These are phyloP conservation scores for Melanogrammus aeglefinus DNA, from an alignment of 2,797 vertebrate species.

Conservation along the genomic window DNA sequence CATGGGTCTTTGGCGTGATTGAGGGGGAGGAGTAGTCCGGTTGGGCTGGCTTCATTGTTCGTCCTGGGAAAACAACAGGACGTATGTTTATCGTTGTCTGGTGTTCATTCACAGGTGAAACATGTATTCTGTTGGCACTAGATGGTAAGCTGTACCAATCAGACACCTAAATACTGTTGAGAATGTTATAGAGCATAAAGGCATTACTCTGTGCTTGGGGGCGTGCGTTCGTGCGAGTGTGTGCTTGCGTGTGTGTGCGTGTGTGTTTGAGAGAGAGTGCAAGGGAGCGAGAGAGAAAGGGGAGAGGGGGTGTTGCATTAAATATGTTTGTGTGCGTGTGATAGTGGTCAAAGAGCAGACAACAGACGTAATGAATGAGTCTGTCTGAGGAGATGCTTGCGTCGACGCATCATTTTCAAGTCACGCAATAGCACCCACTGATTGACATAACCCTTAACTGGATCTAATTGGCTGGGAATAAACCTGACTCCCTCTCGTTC, in stretches of 20 bases:
- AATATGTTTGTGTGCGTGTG: conserved; percentile 21
- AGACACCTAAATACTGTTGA: not conserved
- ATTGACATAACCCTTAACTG: conserved; percentile 39
- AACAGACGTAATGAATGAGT: not conserved
- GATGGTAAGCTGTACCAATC: not conserved
- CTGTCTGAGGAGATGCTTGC: conserved; percentile 18
- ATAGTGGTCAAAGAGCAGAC: not conserved
- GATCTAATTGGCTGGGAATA: conserved; percentile 27
- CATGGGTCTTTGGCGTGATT: not conserved
- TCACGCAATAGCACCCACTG: conserved; percentile 20
- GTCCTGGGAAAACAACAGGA: not conserved
- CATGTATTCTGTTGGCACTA: not conserved
- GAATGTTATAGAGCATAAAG: not conserved
- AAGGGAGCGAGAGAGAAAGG: not conserved
- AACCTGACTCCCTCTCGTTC: not conserved
- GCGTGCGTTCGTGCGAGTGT: not conserved
- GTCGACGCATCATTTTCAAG: conserved; percentile 10
- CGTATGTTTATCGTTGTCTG: not conserved
- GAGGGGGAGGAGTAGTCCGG: not conserved
- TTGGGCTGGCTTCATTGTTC: not conserved
- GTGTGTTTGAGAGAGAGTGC: not conserved
- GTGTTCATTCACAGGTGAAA: not conserved
- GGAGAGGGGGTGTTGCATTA: conserved; percentile 6
- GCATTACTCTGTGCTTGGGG: not conserved
- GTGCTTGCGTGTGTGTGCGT: not conserved